Percentiles rank a stretch among this genome's conserved stretches.
Evolutionary conservation across 1,140 invertebrate species (phyloP).

Genomic region (Oscheius sp.): DNA sequence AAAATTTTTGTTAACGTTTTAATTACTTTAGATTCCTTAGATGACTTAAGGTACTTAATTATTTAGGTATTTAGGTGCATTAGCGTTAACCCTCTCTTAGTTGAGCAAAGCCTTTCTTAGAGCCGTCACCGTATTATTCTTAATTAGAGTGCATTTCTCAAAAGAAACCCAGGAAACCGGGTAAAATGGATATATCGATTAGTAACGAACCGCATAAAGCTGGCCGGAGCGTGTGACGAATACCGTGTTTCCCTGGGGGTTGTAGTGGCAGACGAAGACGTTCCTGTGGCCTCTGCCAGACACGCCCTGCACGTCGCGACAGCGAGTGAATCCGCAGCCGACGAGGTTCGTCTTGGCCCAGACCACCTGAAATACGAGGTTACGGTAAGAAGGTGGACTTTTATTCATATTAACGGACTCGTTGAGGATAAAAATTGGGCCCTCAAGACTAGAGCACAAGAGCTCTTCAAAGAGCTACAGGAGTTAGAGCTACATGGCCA

Average conservation of each 20-base stretch:
- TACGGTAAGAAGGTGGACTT: too few relatives aligned
- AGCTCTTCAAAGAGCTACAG: too few relatives aligned
- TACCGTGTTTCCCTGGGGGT: constrained; percentile 60
- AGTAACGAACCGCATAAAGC: constrained; percentile 54
- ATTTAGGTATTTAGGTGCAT: background rate
- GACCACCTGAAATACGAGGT: constrained; percentile 52
- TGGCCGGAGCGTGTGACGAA: constrained; percentile 48
- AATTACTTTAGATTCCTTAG: background rate
- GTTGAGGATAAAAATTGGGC: too few relatives aligned
- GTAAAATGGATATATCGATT: background rate
- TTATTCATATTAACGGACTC: too few relatives aligned
- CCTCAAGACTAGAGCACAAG: too few relatives aligned
- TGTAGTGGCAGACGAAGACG: constrained; percentile 60
- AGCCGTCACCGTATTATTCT: background rate
- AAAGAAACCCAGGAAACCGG: background rate
- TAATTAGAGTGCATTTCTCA: background rate
- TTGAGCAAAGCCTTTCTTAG: background rate
- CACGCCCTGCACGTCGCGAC: constrained; percentile 53
- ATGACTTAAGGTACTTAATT: background rate
- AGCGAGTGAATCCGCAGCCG: constrained; percentile 57
- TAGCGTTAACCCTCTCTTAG: background rate
- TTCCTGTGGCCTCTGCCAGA: constrained; percentile 49
- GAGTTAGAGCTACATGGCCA: too few relatives aligned
- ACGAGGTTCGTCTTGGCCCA: constrained; percentile 59
- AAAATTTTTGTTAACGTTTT: too few relatives aligned